phyloP scores from a whole-genome alignment of 2,797 vertebrate genomes.

The Cirrhinus mrigala region DNA sequence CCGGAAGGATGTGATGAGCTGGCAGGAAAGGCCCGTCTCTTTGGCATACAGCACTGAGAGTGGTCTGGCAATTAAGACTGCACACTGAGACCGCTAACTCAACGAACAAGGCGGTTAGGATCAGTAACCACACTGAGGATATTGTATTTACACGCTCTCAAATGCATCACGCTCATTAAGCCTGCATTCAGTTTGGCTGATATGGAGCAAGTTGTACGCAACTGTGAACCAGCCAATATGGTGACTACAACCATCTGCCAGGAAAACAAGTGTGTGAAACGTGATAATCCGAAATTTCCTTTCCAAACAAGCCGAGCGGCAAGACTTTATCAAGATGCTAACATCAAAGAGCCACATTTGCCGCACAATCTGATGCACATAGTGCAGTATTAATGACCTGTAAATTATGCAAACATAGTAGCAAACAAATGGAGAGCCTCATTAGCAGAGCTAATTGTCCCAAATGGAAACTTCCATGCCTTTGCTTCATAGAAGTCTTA shows the following conservation, averaged over 20 bases:
- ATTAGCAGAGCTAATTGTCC: constrained; percentile 62
- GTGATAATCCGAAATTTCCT: constrained; percentile 54
- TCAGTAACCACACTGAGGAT: constrained; percentile 53
- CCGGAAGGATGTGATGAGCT: constrained; percentile 47
- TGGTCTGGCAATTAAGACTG: constrained; percentile 48
- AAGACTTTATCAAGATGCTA: constrained; percentile 56
- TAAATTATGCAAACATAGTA: constrained; percentile 65
- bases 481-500: constrained; percentile 49
- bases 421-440: constrained; percentile 64
- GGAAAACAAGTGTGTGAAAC: constrained; percentile 63
- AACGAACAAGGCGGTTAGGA: constrained; percentile 33
- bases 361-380: constrained; percentile 57
- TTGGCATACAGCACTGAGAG: constrained; percentile 28
- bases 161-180: constrained; percentile 54
- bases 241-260: constrained; percentile 61
- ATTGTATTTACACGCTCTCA: constrained; percentile 46
- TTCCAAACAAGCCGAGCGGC: constrained; percentile 57
- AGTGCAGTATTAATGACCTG: constrained; percentile 64
- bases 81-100: constrained; percentile 40
- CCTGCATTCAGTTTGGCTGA: constrained; percentile 59
- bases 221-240: constrained; percentile 58
- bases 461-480: constrained; percentile 63
- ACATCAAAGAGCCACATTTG: constrained; percentile 61
- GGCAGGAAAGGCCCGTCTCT: constrained; percentile 43
- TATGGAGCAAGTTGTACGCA: constrained; percentile 59